phyloP scores from a whole-genome alignment of 2,888 invertebrate species.

The Hermodice carunculata region DNA sequence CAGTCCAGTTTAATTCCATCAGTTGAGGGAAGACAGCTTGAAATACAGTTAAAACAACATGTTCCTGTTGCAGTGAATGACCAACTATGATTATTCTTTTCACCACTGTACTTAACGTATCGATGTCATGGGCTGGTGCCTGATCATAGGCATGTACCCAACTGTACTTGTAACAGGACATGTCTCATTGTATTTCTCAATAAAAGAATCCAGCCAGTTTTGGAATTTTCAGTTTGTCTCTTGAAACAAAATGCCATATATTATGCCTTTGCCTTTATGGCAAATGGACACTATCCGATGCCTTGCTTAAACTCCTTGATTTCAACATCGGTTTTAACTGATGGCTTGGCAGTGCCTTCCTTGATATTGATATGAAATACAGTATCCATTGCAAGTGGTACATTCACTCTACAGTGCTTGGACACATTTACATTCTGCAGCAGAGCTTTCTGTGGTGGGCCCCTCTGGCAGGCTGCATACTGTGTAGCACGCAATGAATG shows the following conservation, averaged over 20 bases:
- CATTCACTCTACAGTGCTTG: neutral
- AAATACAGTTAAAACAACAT: no score
- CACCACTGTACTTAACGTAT: neutral
- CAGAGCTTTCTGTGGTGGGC: neutral
- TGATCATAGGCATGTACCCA: neutral
- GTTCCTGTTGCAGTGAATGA: neutral
- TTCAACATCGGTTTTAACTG: neutral
- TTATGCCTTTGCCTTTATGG: neutral
- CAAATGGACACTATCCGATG: slow-evolving; percentile 1
- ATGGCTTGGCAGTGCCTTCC: neutral
- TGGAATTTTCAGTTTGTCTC: neutral
- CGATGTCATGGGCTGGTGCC: neutral
- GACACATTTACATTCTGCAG: neutral
- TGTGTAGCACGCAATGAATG: slow-evolving; percentile 12
- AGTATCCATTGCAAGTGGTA: slow-evolving; percentile 1
- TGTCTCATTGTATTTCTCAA: neutral
- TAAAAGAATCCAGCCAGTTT: neutral
- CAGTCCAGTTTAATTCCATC: neutral
- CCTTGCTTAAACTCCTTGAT: neutral
- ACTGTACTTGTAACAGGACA: neutral
- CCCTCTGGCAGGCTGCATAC: slow-evolving; percentile 6
- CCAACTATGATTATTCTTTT: neutral
- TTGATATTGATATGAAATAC: neutral
- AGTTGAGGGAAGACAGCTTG: no score
- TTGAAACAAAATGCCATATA: neutral